Conservation (phyloP, 1,140 invertebrate genomes). For the Globodera rostochiensis region DNA sequence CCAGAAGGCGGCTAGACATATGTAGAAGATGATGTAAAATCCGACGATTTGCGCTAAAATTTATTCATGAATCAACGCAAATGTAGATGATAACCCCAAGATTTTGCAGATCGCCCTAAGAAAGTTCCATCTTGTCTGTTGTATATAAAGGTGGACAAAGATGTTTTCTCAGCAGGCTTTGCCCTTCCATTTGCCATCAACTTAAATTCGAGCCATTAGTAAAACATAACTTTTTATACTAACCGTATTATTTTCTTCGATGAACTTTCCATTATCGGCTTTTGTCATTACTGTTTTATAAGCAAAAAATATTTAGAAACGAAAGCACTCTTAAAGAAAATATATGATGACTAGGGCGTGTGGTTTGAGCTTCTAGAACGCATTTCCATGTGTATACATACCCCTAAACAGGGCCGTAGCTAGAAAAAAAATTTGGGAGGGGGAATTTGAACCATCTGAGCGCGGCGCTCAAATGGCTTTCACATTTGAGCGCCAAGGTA, state of each 20-base stretch:
- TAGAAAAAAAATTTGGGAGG: no score
- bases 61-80: neutral
- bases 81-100: slow-evolving; percentile 53
- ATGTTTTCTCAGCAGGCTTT: slow-evolving; percentile 45
- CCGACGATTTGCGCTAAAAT: slow-evolving; percentile 60
- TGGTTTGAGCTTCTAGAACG: no score
- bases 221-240: slow-evolving; percentile 27
- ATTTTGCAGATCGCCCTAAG: slow-evolving; percentile 62
- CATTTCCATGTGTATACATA: no score
- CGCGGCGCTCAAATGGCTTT: no score
- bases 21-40: slow-evolving; percentile 65
- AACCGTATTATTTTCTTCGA: slow-evolving; percentile 46
- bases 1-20: slow-evolving; percentile 59
- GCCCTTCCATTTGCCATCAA: slow-evolving; percentile 54
- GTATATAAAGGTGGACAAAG: slow-evolving; percentile 48
- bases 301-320: neutral
- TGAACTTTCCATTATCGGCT: slow-evolving; percentile 48
- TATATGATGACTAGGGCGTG: no score
- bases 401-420: no score
- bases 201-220: slow-evolving; percentile 39
- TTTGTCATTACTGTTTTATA: slow-evolving; percentile 34
- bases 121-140: slow-evolving; percentile 59
- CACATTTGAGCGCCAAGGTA: no score
- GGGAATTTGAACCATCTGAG: no score
- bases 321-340: no score